Evolutionary conservation across 2,797 vertebrate species (phyloP).

Genomic region (Megalops cyprinoides): DNA sequence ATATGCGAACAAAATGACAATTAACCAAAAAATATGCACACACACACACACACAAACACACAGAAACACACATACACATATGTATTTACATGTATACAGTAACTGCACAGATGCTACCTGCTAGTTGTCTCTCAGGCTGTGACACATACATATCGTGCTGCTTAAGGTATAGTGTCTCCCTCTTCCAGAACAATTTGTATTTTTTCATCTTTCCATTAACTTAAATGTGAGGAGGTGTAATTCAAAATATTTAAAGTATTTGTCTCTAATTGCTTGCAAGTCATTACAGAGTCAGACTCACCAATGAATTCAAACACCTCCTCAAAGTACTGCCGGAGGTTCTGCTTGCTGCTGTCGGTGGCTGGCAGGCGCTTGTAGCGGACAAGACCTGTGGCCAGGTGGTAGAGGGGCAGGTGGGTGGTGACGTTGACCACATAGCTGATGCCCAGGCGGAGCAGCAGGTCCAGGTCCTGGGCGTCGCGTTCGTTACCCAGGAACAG

Average conservation of each 20-base stretch:
- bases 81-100: no score
- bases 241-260: no score
- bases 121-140: no score
- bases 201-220: no score
- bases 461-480: conserved; percentile 82
- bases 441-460: conserved; percentile 79
- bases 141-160: no score
- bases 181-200: no score
- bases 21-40: conserved; percentile 3
- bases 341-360: conserved; percentile 87
- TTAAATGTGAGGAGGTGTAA: no score
- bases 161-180: no score
- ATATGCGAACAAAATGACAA: no score
- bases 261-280: no score
- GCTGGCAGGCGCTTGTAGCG: conserved; percentile 85
- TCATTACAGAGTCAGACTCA: conserved; percentile 64
- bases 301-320: conserved; percentile 89
- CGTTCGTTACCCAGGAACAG: conserved; percentile 83
- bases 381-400: conserved; percentile 73
- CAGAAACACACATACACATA: background rate
- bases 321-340: conserved; percentile 87
- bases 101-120: no score
- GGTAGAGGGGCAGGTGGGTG: conserved; percentile 86
- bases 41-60: background rate
- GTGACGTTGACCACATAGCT: conserved; percentile 85